These are phyloP conservation scores for Habropoda laboriosa DNA, from an alignment of 1,140 invertebrate genomes.

Conservation along the genomic window DNA sequence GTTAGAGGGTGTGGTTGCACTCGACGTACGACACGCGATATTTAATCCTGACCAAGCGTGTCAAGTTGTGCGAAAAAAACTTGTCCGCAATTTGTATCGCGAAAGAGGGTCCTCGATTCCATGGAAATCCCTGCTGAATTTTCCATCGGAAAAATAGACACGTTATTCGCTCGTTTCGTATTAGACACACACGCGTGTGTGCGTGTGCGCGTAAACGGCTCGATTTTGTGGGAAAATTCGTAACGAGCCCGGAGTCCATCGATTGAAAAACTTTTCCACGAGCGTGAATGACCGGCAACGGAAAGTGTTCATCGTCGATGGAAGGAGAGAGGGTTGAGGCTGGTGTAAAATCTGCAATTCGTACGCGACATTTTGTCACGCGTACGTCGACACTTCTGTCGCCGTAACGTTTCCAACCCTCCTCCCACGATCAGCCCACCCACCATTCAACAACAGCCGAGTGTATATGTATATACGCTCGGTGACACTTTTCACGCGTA, in stretches of 20 bases:
- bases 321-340: background rate
- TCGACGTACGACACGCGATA: background rate
- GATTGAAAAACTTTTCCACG: background rate
- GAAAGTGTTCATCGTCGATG: background rate
- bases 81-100: background rate
- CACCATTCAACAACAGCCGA: background rate
- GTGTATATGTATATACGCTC: too few relatives aligned
- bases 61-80: background rate
- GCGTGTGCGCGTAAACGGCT: too few relatives aligned
- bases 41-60: background rate
- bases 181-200: too few relatives aligned
- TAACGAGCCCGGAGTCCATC: background rate
- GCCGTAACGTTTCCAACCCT: background rate
- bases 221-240: background rate
- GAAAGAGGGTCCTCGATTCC: too few relatives aligned
- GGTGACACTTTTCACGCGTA: background rate
- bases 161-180: background rate
- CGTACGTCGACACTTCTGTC: background rate
- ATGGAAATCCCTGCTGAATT: background rate
- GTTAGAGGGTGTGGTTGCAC: too few relatives aligned
- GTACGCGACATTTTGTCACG: conserved; percentile 4
- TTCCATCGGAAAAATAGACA: background rate
- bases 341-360: background rate
- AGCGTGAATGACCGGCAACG: too few relatives aligned
- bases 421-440: background rate